A percentile compares a stretch with the other conserved stretches of the same genome.
These are phyloP conservation scores for Oegoconia quadripuncta DNA, from an alignment of 2,888 invertebrate genomes.

Conservation along the genomic window DNA sequence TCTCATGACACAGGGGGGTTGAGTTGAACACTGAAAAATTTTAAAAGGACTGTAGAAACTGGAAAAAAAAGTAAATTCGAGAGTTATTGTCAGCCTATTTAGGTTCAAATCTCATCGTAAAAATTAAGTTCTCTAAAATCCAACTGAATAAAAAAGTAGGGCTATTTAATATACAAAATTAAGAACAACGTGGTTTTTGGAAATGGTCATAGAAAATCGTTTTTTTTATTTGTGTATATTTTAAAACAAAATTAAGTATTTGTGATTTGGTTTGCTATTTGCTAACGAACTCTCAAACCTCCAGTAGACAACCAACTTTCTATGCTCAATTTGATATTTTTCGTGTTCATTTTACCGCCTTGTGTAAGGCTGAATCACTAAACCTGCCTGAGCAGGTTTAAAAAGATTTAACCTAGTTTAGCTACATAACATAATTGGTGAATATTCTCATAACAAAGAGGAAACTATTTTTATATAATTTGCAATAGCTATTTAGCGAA, in stretches of 20 bases:
- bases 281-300: too few species aligned
- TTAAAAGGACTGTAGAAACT: neutral
- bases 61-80: neutral
- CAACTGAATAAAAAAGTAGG: too few species aligned
- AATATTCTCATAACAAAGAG: neutral
- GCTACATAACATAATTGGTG: neutral
- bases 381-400: neutral
- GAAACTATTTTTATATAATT: neutral
- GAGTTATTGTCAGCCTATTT: neutral
- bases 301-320: too few species aligned
- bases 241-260: too few species aligned
- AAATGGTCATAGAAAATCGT: too few species aligned
- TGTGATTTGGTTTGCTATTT: too few species aligned
- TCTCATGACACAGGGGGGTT: conserved; percentile 12
- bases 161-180: too few species aligned
- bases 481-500: neutral
- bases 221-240: too few species aligned
- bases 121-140: too few species aligned
- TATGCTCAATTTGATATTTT: too few species aligned
- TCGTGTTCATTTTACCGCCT: neutral
- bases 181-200: too few species aligned
- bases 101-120: too few species aligned
- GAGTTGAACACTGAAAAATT: neutral
- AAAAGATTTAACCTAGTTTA: neutral
- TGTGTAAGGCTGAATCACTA: neutral